Evolutionary conservation across 2,797 vertebrate species (phyloP), one percentile per base, ranked within the genome.

Genomic region (Eleutherodactylus coqui): DNA sequence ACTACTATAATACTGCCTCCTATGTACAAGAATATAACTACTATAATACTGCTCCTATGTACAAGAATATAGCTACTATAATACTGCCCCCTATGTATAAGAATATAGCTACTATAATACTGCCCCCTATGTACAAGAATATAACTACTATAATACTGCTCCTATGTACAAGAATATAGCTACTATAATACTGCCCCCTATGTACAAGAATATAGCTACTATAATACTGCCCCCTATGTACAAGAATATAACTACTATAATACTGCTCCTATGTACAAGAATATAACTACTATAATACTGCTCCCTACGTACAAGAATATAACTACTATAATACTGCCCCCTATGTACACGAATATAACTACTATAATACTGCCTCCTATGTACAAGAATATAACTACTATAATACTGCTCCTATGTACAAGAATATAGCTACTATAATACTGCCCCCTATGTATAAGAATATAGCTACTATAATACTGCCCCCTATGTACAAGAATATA

Each of bases 71-170:
- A 55, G n/a, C 53, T 24, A 55, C 19, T 55, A 55, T 55, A 55
- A 24, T n/a, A 58, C 55, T n/a, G 24, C 11, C 7, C 8, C n/a
- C 55, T 58, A n/a, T 58, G 8, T 27, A 58, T n/a, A 58, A 58
- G 55, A 58, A 58, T 58, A 58, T 58, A 58, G 27, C 55, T 58
- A 58, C 55, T 58, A 58, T 58, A 58, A 58, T 58, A 58, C 55
- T 27, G 17, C 24, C 7, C n/a, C 14, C 29, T 67, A 34, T 36
- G 32, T 34, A 67, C 62, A 67, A 7, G 62, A 5, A 64, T 64
- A 29, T 64, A 32, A 32, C 60, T 64, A 64, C 60, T 36, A 67
- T 19, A 67, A 67, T 67, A 67, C 62, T 36, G 6, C 29, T 49
- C 21, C 51, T 55, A n/a, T 24, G 49, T 51, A 51, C 14, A 51